phyloP scores from a whole-genome alignment of 1,140 invertebrate species.

The Holcopasites calliopsidis region DNA sequence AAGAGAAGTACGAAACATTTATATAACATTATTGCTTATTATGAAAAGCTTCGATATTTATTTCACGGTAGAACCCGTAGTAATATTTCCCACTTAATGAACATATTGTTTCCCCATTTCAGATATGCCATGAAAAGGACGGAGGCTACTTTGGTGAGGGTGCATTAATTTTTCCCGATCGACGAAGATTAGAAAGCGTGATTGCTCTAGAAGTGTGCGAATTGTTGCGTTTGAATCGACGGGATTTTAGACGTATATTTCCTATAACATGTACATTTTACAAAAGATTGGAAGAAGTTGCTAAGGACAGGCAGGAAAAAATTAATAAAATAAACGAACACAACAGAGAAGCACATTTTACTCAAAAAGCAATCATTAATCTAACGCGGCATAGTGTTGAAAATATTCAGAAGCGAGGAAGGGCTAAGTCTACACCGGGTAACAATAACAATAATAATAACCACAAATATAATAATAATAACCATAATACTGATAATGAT shows the following conservation, averaged over 20 bases:
- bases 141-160: constrained; percentile 79
- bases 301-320: constrained; percentile 13
- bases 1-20: constrained; percentile 75
- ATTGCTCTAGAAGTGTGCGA: constrained; percentile 71
- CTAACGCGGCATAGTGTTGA: no score
- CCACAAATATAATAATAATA: neutral
- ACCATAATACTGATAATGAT: neutral
- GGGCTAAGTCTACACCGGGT: neutral
- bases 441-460: no score
- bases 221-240: constrained; percentile 64
- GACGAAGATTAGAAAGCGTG: constrained; percentile 60
- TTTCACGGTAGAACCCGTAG: no score
- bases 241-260: constrained; percentile 65
- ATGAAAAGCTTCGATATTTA: neutral
- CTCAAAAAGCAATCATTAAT: neutral
- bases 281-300: constrained; percentile 40
- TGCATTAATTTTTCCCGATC: constrained; percentile 63
- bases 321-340: constrained; percentile 10
- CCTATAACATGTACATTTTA: constrained; percentile 49
- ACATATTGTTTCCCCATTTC: constrained; percentile 8
- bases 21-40: constrained; percentile 4
- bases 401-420: neutral
- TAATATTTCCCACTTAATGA: no score
- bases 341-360: neutral
- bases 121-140: constrained; percentile 78